Conservation (phyloP, 2,888 invertebrate genomes). For the Nesidiocoris tenuis region DNA sequence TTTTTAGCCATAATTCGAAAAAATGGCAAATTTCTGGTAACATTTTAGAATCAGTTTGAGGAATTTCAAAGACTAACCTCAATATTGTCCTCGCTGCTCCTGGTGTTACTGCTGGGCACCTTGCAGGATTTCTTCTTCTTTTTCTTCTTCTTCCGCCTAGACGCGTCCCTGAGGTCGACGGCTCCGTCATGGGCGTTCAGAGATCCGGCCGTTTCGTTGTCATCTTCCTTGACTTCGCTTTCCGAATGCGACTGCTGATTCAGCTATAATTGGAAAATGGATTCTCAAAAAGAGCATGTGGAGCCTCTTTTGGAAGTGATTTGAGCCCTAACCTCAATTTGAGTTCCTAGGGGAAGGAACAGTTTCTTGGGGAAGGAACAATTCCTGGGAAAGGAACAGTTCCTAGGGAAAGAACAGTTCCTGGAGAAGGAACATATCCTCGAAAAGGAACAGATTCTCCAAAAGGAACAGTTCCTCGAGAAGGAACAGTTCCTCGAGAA, state of each 20-base stretch:
- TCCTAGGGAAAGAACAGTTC: too few species aligned
- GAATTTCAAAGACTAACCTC: too few species aligned
- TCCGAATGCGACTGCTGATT: conserved; percentile 68
- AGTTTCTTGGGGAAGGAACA: too few species aligned
- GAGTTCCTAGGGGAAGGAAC: too few species aligned
- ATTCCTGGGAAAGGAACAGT: too few species aligned
- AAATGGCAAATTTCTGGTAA: background rate
- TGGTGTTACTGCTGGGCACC: conserved; percentile 51
- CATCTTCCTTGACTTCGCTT: conserved; percentile 69
- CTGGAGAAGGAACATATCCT: too few species aligned
- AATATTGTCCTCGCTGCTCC: conserved; percentile 66
- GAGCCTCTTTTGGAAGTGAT: too few species aligned
- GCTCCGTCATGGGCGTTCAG: conserved; percentile 57
- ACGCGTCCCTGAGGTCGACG: conserved; percentile 56
- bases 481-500: too few species aligned
- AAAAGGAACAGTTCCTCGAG: too few species aligned
- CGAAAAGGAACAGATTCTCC: too few species aligned
- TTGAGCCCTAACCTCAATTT: too few species aligned
- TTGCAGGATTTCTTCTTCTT: conserved; percentile 62
- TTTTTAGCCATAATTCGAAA: background rate
- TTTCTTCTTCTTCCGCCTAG: conserved; percentile 63
- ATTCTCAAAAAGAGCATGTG: background rate
- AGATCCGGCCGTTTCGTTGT: conserved; percentile 60
- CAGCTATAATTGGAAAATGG: conserved; percentile 57
- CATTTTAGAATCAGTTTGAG: too few species aligned